These are phyloP conservation scores for Ispidina picta DNA, from an alignment of 2,797 vertebrate genomes.

Conservation along the genomic window DNA sequence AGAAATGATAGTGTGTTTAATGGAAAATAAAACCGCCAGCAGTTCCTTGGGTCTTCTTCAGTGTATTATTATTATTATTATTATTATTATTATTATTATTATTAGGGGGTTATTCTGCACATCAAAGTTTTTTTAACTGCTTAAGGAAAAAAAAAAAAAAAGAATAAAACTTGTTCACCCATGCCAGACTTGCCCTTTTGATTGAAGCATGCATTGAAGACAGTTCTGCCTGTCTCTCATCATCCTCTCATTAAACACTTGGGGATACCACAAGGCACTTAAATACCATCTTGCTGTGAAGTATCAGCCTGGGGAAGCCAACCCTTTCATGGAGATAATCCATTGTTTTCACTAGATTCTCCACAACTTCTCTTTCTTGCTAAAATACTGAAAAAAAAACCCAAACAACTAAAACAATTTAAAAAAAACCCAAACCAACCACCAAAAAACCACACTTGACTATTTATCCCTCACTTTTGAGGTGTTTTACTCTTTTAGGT, in stretches of 20 bases:
- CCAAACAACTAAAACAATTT: not conserved
- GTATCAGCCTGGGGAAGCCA: not conserved
- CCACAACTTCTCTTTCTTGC: not conserved
- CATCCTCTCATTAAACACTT: not conserved
- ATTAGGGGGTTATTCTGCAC: constrained; percentile 20
- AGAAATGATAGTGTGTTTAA: not conserved
- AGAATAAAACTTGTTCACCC: not conserved
- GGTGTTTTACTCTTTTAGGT: not conserved
- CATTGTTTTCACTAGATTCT: not conserved
- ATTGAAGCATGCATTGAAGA: not conserved
- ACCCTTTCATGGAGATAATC: not conserved
- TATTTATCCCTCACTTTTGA: not conserved
- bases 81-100: not conserved
- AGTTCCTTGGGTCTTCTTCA: constrained; percentile 4
- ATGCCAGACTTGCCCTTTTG: not conserved
- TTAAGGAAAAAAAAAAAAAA: not conserved
- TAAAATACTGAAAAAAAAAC: not conserved
- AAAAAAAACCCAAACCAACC: too few species aligned
- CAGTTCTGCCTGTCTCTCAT: not conserved
- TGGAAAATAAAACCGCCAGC: constrained; percentile 8
- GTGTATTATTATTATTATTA: not conserved
- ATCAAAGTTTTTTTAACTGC: constrained; percentile 18
- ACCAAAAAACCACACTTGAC: not conserved
- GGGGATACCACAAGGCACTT: not conserved
- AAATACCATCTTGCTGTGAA: not conserved